These are phyloP conservation scores for Vanessa cardui DNA, from an alignment of 2,888 invertebrate genomes.

Conservation along the genomic window DNA sequence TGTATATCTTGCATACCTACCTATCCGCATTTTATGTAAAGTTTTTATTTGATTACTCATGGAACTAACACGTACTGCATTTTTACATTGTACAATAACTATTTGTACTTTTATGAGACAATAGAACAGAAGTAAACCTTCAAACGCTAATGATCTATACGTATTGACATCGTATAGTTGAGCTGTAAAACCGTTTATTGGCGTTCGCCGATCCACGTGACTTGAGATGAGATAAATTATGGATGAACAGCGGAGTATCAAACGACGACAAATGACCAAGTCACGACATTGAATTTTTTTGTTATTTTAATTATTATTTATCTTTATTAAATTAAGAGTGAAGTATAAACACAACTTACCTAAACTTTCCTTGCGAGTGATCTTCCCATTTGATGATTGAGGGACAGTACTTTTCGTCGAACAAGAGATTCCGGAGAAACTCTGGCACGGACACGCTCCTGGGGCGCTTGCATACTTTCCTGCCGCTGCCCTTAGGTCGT, in stretches of 20 bases:
- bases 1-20: slow-evolving; percentile 1
- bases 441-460: slow-evolving; percentile 88
- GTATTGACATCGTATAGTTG: slow-evolving; percentile 45
- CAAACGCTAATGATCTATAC: slow-evolving; percentile 49
- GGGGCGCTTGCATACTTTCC: slow-evolving; percentile 72
- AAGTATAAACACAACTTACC: slow-evolving; percentile 58
- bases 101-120: slow-evolving; percentile 19
- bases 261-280: slow-evolving; percentile 48
- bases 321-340: background rate
- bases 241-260: slow-evolving; percentile 53
- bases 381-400: slow-evolving; percentile 95
- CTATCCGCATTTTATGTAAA: slow-evolving; percentile 14
- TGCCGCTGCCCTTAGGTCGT: slow-evolving; percentile 78
- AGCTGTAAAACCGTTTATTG: slow-evolving; percentile 61
- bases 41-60: slow-evolving; percentile 5
- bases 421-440: slow-evolving; percentile 91
- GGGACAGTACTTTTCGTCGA: slow-evolving; percentile 89
- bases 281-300: slow-evolving; percentile 57
- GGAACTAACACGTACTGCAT: slow-evolving; percentile 8
- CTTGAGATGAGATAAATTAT: slow-evolving; percentile 64
- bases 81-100: slow-evolving; percentile 3
- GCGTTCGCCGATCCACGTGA: slow-evolving; percentile 60
- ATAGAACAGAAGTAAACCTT: slow-evolving; percentile 33
- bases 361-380: slow-evolving; percentile 91
- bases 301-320: slow-evolving; percentile 7